Conservation (phyloP, 2,888 invertebrate genomes). For the Agriopis marginaria region DNA sequence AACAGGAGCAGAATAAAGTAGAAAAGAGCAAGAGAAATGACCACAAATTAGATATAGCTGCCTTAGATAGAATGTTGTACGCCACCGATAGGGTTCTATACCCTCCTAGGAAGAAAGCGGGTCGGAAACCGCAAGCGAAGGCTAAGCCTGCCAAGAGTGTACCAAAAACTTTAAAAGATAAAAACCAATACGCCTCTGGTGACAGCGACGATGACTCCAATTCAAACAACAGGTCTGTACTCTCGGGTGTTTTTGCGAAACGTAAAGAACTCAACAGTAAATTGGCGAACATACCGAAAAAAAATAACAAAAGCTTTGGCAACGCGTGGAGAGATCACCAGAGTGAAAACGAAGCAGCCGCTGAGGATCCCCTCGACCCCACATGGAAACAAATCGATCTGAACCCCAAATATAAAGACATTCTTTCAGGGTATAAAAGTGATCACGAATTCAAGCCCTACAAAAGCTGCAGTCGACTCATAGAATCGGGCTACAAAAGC, state of each 20-base stretch:
- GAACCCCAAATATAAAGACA: constrained; percentile 88
- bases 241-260: constrained; percentile 83
- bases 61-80: constrained; percentile 89
- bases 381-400: constrained; percentile 89
- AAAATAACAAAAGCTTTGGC: constrained; percentile 71
- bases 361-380: constrained; percentile 87
- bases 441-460: constrained; percentile 85
- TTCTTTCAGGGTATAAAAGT: constrained; percentile 87
- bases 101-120: constrained; percentile 91
- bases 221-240: constrained; percentile 72
- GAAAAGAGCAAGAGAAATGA: constrained; percentile 76
- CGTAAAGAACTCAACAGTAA: constrained; percentile 82
- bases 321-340: constrained; percentile 81
- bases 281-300: constrained; percentile 73
- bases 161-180: constrained; percentile 77
- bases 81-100: constrained; percentile 92
- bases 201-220: constrained; percentile 75
- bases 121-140: constrained; percentile 87
- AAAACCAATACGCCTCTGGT: constrained; percentile 78
- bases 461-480: constrained; percentile 82
- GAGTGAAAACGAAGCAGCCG: constrained; percentile 83
- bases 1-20: constrained; percentile 77
- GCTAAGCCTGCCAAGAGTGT: constrained; percentile 67
- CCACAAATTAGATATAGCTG: constrained; percentile 83
- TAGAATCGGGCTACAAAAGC: constrained; percentile 87